A percentile compares a stretch with the other conserved stretches of the same genome.
These are phyloP conservation scores for Zonotrichia albicollis DNA, from an alignment of 2,797 vertebrate genomes.

Conservation along the genomic window DNA sequence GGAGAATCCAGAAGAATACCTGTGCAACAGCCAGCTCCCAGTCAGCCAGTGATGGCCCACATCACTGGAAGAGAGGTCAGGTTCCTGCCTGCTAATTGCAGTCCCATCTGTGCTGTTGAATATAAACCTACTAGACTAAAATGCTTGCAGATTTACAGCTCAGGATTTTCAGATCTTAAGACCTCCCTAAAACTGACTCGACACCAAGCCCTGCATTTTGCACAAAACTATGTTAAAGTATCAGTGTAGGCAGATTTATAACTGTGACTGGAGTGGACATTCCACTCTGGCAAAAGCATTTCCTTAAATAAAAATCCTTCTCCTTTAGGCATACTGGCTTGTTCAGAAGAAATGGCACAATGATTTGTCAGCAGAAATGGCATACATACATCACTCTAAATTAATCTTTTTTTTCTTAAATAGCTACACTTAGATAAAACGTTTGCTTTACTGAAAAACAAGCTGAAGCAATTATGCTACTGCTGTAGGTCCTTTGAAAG, in stretches of 20 bases:
- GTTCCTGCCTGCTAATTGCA: neutral
- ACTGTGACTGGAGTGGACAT: neutral
- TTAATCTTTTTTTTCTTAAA: neutral
- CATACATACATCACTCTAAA: neutral
- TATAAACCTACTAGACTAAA: neutral
- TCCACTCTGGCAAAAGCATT: neutral
- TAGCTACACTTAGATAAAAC: neutral
- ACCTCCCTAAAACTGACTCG: neutral
- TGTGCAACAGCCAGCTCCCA: constrained; percentile 75
- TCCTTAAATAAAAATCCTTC: neutral
- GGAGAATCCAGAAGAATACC: constrained; percentile 73
- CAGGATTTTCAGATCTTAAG: neutral
- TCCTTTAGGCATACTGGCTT: neutral
- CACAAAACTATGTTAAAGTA: neutral
- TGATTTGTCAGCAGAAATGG: neutral
- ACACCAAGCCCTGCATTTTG: neutral
- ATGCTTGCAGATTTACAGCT: neutral
- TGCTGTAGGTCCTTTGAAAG: neutral
- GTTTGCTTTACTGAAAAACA: neutral
- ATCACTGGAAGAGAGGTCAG: constrained; percentile 88
- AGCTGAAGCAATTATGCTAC: neutral
- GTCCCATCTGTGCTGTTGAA: neutral
- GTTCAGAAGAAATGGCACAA: neutral
- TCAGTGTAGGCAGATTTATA: neutral
- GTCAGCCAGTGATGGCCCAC: constrained; percentile 82